A percentile compares a stretch with the other conserved stretches of the same genome.
Evolutionary conservation across 2,113 vertebrate species (phyloP).

Genomic region (Apaloderma vittatum): DNA sequence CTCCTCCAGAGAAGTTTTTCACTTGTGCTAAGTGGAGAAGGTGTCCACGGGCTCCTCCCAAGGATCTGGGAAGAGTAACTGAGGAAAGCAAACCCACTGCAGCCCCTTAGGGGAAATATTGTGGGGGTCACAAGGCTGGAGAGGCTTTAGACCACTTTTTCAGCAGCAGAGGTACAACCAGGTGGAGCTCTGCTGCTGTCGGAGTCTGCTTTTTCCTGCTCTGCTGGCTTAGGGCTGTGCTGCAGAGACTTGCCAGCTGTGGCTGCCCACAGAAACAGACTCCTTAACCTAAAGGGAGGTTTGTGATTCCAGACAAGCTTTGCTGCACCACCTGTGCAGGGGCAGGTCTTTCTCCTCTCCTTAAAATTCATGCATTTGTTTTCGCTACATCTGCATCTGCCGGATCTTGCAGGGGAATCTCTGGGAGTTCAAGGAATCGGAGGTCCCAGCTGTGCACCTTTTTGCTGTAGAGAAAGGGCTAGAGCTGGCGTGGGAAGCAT

Average conservation of each 20-base stretch:
- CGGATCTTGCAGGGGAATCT: not conserved
- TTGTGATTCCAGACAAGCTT: not conserved
- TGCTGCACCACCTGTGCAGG: slow-evolving; percentile 3
- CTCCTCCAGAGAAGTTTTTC: not conserved
- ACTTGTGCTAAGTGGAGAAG: not conserved
- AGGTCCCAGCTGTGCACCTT: not conserved
- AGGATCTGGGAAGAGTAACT: not conserved
- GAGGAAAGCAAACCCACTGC: not conserved
- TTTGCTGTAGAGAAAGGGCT: not conserved
- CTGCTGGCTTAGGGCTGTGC: not conserved
- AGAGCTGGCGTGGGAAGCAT: not conserved
- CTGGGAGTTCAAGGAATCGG: not conserved
- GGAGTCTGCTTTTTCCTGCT: not conserved
- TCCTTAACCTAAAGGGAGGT: not conserved
- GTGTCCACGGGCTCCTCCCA: not conserved
- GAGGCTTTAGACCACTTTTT: not conserved
- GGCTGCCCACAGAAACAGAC: slow-evolving; percentile 14
- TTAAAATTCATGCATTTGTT: not conserved
- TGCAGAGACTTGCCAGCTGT: not conserved
- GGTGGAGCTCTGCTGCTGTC: not conserved
- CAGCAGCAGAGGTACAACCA: not conserved
- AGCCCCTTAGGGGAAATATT: not conserved
- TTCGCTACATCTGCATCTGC: not conserved
- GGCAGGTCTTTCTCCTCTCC: slow-evolving; percentile 6
- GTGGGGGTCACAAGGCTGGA: not conserved